Conservation (phyloP, 2,888 invertebrate genomes). For the Drosophila engyochracea region DNA sequence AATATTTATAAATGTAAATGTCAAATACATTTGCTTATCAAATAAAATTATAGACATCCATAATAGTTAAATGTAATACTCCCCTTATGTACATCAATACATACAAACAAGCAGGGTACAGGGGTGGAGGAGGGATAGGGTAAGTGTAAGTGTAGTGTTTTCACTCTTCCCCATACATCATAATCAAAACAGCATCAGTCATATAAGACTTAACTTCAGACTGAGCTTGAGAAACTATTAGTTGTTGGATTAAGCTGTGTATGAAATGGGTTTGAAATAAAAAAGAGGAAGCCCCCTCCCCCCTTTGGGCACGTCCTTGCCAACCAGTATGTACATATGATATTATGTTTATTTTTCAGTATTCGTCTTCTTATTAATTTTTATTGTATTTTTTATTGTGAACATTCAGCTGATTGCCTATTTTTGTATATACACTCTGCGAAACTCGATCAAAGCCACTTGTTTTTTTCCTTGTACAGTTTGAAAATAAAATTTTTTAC, state of each 20-base stretch:
- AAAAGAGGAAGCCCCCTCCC: not conserved
- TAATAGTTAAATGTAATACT: slow-evolving; percentile 54
- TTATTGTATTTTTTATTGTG: slow-evolving; percentile 31
- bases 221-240: not conserved
- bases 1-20: slow-evolving; percentile 17
- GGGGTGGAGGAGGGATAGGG: not conserved
- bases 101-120: slow-evolving; percentile 7
- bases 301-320: not conserved
- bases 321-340: slow-evolving; percentile 8
- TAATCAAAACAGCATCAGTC: not conserved
- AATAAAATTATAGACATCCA: slow-evolving; percentile 3
- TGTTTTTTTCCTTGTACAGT: too few relatives aligned
- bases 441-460: not conserved
- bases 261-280: not conserved
- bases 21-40: slow-evolving; percentile 27
- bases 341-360: slow-evolving; percentile 4
- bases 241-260: not conserved
- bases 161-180: not conserved
- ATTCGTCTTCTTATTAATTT: slow-evolving; percentile 15
- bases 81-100: slow-evolving; percentile 33
- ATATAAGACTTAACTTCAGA: not conserved
- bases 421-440: not conserved
- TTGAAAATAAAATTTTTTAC: not conserved
- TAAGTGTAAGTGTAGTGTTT: not conserved
- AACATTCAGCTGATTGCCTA: slow-evolving; percentile 46